Evolutionary conservation across 2,888 invertebrate species (phyloP).

Genomic region (Cryptocephalus moraei): DNA sequence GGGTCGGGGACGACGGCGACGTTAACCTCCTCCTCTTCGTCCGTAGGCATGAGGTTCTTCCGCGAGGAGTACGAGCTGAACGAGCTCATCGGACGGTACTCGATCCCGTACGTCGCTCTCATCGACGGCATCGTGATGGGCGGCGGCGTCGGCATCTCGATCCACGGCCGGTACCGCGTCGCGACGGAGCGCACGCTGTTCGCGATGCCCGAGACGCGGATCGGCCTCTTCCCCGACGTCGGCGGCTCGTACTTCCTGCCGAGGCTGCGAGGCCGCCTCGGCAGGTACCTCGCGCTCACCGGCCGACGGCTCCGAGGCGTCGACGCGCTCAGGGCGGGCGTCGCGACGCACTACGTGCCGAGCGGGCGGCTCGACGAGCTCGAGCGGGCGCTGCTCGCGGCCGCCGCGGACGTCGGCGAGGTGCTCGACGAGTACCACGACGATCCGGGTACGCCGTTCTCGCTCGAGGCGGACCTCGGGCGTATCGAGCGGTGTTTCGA

Average conservation of each 20-base stretch:
- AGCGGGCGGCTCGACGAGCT: slow-evolving; percentile 53
- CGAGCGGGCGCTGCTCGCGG: slow-evolving; percentile 51
- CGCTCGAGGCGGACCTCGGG: slow-evolving; percentile 53
- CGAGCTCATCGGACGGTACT: slow-evolving; percentile 76
- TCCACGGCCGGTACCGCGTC: slow-evolving; percentile 86
- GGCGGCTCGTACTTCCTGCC: slow-evolving; percentile 91
- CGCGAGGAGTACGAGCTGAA: slow-evolving; percentile 78
- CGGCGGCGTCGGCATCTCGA: slow-evolving; percentile 90
- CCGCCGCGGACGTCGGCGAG: slow-evolving; percentile 45
- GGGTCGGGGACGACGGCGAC: too few relatives aligned
- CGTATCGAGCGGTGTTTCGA: slow-evolving; percentile 74
- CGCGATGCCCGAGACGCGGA: slow-evolving; percentile 99
- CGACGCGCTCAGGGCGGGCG: slow-evolving; percentile 77
- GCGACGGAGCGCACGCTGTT: slow-evolving; percentile 91
- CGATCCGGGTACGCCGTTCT: slow-evolving; percentile 50
- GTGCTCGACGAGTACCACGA: slow-evolving; percentile 50
- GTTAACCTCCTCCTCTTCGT: too few relatives aligned
- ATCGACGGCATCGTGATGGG: slow-evolving; percentile 98
- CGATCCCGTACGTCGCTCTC: slow-evolving; percentile 83
- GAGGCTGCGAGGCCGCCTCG: slow-evolving; percentile 73
- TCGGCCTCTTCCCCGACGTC: slow-evolving; percentile 94
- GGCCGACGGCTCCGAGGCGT: slow-evolving; percentile 54
- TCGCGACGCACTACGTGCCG: slow-evolving; percentile 84
- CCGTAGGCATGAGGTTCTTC: slow-evolving; percentile 51
- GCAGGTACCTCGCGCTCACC: slow-evolving; percentile 83